Conservation (phyloP, 2,113 vertebrate species). For the Cynocephalus volans region DNA sequence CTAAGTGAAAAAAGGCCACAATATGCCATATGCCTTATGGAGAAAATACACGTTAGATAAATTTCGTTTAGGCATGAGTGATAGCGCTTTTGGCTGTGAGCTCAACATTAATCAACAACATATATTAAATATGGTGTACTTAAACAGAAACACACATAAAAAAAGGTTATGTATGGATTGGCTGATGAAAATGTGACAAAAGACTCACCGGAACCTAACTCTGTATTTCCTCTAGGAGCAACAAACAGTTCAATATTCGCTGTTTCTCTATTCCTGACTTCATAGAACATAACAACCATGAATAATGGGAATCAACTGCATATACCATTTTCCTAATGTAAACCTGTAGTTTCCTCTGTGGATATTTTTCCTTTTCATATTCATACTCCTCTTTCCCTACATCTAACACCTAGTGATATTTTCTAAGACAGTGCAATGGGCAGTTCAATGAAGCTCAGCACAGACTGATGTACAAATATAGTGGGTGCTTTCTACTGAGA, state of each 20-base stretch:
- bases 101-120: not conserved
- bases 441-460: not conserved
- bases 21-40: no score
- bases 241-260: not conserved
- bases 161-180: not conserved
- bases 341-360: not conserved
- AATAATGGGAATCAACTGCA: not conserved
- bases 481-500: not conserved
- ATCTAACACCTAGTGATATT: not conserved
- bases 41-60: not conserved
- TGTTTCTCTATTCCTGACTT: not conserved
- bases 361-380: not conserved
- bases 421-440: not conserved
- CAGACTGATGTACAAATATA: not conserved
- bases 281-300: not conserved
- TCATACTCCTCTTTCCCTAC: not conserved
- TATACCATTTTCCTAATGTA: not conserved
- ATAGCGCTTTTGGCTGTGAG: not conserved
- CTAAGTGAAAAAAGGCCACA: not conserved
- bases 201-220: not conserved
- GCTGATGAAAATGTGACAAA: not conserved
- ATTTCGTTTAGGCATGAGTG: not conserved
- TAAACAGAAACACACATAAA: not conserved
- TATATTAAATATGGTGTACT: not conserved
- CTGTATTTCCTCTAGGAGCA: not conserved